Conservation (phyloP, 2,113 vertebrate genomes). For the Malurus cyaneus region DNA sequence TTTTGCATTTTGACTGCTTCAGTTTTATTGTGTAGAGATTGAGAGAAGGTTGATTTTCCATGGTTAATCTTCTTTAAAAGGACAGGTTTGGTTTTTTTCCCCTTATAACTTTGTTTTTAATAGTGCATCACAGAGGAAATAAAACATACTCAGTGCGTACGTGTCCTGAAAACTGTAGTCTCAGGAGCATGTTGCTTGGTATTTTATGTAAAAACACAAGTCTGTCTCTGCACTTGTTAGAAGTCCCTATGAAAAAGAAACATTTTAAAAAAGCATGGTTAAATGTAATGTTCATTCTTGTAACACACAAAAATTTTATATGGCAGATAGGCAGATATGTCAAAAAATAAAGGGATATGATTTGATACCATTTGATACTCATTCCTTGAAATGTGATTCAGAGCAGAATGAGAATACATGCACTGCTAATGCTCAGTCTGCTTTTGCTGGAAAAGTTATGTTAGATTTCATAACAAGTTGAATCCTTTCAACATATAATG, state of each 20-base stretch:
- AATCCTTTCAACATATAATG: not conserved
- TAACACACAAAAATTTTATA: not conserved
- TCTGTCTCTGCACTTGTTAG: too few species aligned
- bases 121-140: not conserved
- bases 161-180: not conserved
- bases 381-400: not conserved
- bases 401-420: not conserved
- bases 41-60: not conserved
- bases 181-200: not conserved
- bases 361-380: not conserved
- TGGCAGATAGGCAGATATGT: not conserved
- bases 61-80: not conserved
- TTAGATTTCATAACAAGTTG: not conserved
- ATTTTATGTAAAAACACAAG: not conserved
- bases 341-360: not conserved
- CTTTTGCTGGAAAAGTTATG: not conserved
- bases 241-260: not conserved
- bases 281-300: not conserved
- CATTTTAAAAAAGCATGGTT: not conserved
- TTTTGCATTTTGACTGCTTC: not conserved
- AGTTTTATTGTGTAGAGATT: not conserved
- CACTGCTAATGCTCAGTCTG: not conserved
- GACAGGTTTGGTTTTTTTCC: not conserved
- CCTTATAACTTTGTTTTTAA: not conserved
- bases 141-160: not conserved